Conservation (phyloP, 2,888 invertebrate genomes). For the Perithous albicinctus region DNA sequence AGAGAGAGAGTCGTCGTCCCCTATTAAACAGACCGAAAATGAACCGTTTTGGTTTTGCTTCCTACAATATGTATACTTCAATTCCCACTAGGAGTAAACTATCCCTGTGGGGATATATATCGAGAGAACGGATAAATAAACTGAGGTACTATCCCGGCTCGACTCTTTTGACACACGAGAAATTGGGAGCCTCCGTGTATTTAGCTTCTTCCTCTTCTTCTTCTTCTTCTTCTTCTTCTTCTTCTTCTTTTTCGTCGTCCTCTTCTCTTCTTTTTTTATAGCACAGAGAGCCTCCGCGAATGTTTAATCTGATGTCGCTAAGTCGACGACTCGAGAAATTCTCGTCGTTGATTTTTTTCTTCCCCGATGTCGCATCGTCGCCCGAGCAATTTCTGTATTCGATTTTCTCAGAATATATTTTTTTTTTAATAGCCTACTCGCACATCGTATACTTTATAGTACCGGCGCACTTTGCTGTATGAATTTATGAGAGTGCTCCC, state of each 20-base stretch:
- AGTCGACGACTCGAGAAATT: slow-evolving; percentile 17
- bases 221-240: slow-evolving; percentile 19
- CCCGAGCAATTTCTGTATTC: slow-evolving; percentile 28
- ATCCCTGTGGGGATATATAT: slow-evolving; percentile 13
- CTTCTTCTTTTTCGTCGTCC: too few relatives aligned
- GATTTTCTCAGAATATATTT: slow-evolving; percentile 38
- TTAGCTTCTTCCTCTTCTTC: slow-evolving; percentile 2
- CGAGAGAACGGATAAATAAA: slow-evolving; percentile 60
- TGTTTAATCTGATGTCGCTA: slow-evolving; percentile 57
- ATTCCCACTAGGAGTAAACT: slow-evolving; percentile 39
- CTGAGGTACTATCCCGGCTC: slow-evolving; percentile 1
- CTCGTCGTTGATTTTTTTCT: slow-evolving; percentile 31
- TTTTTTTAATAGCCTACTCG: slow-evolving; percentile 23
- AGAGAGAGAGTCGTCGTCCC: too few relatives aligned
- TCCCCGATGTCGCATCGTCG: background rate
- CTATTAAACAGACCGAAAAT: slow-evolving; percentile 47
- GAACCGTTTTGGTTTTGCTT: slow-evolving; percentile 22
- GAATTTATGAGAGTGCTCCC: slow-evolving; percentile 44
- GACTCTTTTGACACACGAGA: slow-evolving; percentile 52
- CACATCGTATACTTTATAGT: slow-evolving; percentile 8
- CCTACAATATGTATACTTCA: background rate
- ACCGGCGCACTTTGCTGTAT: slow-evolving; percentile 30
- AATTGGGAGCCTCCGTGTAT: slow-evolving; percentile 14
- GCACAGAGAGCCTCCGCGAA: slow-evolving; percentile 41
- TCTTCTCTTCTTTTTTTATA: slow-evolving; percentile 46